Evolutionary conservation across 2,797 vertebrate species (phyloP).

Genomic region (Sebastes steindachneri): DNA sequence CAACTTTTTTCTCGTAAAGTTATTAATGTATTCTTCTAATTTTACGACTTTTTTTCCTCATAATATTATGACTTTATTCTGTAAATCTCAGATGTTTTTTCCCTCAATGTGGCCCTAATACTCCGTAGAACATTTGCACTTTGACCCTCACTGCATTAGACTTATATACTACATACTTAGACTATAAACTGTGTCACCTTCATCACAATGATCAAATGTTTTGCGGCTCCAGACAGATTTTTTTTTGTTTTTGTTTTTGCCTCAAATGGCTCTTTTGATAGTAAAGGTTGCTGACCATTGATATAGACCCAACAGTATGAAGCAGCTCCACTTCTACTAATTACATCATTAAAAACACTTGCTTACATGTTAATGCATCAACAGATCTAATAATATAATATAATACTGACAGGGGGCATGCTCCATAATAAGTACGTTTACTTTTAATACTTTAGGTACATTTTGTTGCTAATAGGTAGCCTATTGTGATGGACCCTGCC

Average conservation of each 20-base stretch:
- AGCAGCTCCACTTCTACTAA: not conserved
- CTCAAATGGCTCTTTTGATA: too few relatives aligned
- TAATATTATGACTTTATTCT: too few relatives aligned
- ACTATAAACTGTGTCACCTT: too few relatives aligned
- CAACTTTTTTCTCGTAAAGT: too few relatives aligned
- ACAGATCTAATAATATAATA: not conserved
- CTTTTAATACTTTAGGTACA: not conserved
- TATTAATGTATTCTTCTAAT: too few relatives aligned
- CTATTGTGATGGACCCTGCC: not conserved
- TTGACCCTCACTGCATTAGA: too few relatives aligned
- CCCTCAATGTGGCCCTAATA: too few relatives aligned
- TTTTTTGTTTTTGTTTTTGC: too few relatives aligned
- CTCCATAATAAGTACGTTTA: not conserved
- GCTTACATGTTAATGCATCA: not conserved
- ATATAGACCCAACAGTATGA: not conserved
- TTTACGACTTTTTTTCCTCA: rapidly evolving
- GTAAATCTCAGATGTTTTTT: too few relatives aligned
- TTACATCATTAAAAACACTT: not conserved
- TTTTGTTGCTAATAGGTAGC: not conserved
- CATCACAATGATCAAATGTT: too few relatives aligned
- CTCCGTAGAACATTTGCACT: rapidly evolving
- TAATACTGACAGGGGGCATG: not conserved
- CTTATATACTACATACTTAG: too few relatives aligned
- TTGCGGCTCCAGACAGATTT: too few relatives aligned
- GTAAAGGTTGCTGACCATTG: not conserved